These are phyloP conservation scores for Serinus canaria DNA, from an alignment of 2,113 vertebrate species.

Conservation along the genomic window DNA sequence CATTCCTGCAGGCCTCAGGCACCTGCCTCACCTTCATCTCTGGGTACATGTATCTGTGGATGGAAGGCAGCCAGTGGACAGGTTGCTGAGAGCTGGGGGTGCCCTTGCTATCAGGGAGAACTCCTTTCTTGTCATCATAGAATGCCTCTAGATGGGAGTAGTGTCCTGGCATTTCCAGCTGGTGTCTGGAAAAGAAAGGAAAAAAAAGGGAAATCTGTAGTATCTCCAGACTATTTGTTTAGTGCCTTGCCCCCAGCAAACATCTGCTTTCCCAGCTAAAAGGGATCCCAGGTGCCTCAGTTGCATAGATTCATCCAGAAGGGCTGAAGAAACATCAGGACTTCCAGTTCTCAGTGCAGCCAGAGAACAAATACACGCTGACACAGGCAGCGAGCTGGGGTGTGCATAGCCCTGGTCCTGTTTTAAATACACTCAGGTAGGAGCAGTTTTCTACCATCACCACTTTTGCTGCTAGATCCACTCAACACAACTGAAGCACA, in stretches of 20 bases:
- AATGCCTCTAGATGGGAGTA: constrained; percentile 96
- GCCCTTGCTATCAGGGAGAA: constrained; percentile 82
- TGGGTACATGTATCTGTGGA: constrained; percentile 95
- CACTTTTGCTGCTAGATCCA: not conserved
- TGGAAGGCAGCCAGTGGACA: constrained; percentile 82
- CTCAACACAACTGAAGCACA: not conserved
- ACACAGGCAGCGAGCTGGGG: not conserved
- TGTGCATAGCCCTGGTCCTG: not conserved
- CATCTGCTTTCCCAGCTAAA: not conserved
- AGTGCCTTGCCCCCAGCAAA: not conserved
- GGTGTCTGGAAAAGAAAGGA: constrained; percentile 78
- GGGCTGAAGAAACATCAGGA: not conserved
- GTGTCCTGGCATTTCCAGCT: constrained; percentile 92
- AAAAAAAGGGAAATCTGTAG: not conserved
- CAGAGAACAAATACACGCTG: not conserved
- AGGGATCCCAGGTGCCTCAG: not conserved
- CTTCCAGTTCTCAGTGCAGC: not conserved
- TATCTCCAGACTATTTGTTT: not conserved
- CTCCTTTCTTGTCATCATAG: constrained; percentile 97
- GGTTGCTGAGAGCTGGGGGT: constrained; percentile 79
- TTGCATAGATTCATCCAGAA: not conserved
- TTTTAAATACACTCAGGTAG: not conserved
- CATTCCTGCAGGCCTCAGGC: not conserved
- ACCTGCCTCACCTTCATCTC: constrained; percentile 91
- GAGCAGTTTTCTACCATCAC: not conserved